Base-by-base conservation (phyloP, 2,113 vertebrate species). In the Ciconia boyciana region DNA sequence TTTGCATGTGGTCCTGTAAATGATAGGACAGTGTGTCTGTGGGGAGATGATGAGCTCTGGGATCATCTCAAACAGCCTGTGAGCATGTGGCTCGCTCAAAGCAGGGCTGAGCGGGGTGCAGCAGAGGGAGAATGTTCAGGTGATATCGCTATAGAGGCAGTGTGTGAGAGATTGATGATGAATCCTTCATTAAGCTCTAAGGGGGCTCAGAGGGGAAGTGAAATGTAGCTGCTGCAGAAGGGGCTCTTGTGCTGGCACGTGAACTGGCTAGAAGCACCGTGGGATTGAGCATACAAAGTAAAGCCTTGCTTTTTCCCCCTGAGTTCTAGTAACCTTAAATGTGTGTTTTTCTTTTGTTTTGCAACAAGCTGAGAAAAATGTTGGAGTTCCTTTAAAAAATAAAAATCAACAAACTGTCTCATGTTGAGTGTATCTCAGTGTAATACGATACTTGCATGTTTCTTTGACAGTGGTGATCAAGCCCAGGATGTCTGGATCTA, bases 401-500 rank as follows among this genome's bases (percentile, higher is more conserved):
- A 14, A 20, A n/a, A 57, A 34, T 10, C 15, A 52, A 8, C 18
- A n/a, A 41, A 12, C 20, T 64, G 1, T 58, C 31, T 84, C 5
- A 3, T 28, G 17, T 41, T 49, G 70, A 65, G 32, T 31, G 19
- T 62, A 7, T 83, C 25, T 70, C 46, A 16, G 32, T 36, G 9
- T 57, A 61, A 41, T 7, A 1, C 0, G 1, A 32, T 20, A 20
- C 32, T 31, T 25, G 10, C 25, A 0, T 25, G 12, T 62, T 81
- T 74, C 36, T 80, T 29, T 46, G 69, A 6, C 57, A 52, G 8
- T 44, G 60, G 22, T 0, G 7, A 19, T 90, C 26, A 22, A 78
- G 39, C n/a, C 48, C 21, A 9, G 58, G n/a, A 44, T 61, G 36
- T 69, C 48, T 93, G 64, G 16, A 13, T 60, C 14, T 52, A 10